Conservation (phyloP, 2,797 vertebrate genomes). For the Notolepis coatsorum region DNA sequence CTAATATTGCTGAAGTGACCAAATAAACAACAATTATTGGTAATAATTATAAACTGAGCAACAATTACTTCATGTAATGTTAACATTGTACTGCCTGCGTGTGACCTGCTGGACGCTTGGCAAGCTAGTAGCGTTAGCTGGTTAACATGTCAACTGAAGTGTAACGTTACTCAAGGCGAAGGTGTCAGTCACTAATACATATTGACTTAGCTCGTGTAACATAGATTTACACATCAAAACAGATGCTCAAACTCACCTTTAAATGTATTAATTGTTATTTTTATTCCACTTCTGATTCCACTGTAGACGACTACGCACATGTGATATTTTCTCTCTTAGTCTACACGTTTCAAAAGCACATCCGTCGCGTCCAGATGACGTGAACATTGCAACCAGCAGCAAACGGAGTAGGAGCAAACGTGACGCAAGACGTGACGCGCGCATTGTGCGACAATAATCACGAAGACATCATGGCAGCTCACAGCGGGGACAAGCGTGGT, state of each 20-base stretch:
- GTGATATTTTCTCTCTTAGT: slow-evolving; percentile 58
- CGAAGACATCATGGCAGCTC: slow-evolving; percentile 69
- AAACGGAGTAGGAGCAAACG: not conserved
- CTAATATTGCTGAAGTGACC: no score
- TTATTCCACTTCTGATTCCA: not conserved
- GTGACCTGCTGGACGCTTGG: no score
- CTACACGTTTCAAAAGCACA: slow-evolving; percentile 63
- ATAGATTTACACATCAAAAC: not conserved
- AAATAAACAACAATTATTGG: no score
- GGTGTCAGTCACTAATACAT: not conserved
- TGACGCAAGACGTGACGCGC: slow-evolving; percentile 35
- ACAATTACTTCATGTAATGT: no score
- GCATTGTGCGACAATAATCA: slow-evolving; percentile 42
- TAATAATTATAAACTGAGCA: no score
- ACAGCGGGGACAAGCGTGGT: slow-evolving; percentile 77
- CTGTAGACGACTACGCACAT: slow-evolving; percentile 43
- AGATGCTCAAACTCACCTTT: slow-evolving; percentile 50
- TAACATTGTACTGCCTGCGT: no score
- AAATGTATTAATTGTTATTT: not conserved
- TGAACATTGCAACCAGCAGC: no score
- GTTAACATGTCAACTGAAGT: no score
- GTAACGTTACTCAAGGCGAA: not conserved
- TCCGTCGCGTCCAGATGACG: slow-evolving; percentile 66
- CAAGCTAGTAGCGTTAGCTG: no score
- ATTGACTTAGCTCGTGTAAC: not conserved